phyloP scores from a whole-genome alignment of 92 coral and sea anemone genomes.

The Paramuricea clavata region DNA sequence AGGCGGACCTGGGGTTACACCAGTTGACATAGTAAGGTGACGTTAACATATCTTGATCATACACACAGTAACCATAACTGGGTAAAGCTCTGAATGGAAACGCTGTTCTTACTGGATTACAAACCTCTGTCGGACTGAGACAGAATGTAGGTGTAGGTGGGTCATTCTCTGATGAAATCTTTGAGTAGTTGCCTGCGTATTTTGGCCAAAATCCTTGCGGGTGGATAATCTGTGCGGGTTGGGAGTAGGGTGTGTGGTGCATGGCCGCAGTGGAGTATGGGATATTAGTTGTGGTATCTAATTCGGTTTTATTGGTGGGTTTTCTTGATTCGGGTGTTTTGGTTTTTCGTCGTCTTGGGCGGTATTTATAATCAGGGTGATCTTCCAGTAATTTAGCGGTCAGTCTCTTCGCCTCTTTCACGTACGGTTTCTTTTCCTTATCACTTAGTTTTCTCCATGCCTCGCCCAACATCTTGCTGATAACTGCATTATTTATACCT shows the following conservation, averaged over 20 bases:
- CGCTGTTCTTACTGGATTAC: constrained; percentile 28
- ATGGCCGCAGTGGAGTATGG: constrained; percentile 11
- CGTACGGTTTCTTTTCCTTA: constrained; percentile 32
- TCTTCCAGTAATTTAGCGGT: constrained; percentile 46
- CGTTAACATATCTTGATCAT: constrained; percentile 38
- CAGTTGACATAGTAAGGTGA: constrained; percentile 40
- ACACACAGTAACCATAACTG: constrained; percentile 21
- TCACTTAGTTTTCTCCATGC: constrained; percentile 50
- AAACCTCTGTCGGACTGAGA: constrained; percentile 23
- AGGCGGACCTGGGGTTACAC: constrained; percentile 31
- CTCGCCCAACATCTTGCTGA: constrained; percentile 49
- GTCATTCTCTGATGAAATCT: constrained; percentile 14
- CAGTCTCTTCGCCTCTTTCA: constrained; percentile 40
- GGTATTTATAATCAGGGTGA: constrained; percentile 50
- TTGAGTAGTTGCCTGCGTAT: not conserved
- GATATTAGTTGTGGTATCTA: not conserved
- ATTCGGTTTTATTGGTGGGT: constrained; percentile 5
- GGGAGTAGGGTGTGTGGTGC: constrained; percentile 18
- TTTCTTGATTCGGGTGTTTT: constrained; percentile 31
- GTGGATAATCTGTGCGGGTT: constrained; percentile 23
- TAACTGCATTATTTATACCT: constrained; percentile 37
- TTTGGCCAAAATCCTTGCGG: constrained; percentile 45
- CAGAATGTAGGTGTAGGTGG: constrained; percentile 46
- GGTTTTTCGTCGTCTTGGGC: constrained; percentile 38
- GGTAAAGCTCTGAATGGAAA: constrained; percentile 30